Conservation (phyloP, 2,888 invertebrate species). For the Corythucha ciliata region DNA sequence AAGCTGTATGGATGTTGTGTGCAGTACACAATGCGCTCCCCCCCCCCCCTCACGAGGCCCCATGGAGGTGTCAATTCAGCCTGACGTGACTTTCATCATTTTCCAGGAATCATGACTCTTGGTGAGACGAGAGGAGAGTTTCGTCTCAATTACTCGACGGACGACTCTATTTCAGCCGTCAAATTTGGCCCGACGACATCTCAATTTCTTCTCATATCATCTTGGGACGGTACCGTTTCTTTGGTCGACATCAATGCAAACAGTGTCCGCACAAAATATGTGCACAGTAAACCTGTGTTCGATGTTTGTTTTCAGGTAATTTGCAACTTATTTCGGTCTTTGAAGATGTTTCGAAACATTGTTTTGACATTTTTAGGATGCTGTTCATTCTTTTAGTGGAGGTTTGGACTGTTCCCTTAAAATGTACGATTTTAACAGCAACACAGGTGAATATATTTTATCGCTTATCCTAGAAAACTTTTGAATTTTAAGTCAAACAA, state of each 20-base stretch:
- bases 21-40: too few species aligned
- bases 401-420: slow-evolving; percentile 86
- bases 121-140: slow-evolving; percentile 22
- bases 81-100: too few species aligned
- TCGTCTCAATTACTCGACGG: slow-evolving; percentile 18
- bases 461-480: too few species aligned
- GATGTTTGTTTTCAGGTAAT: slow-evolving; percentile 73
- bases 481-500: too few species aligned
- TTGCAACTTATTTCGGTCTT: background rate
- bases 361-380: slow-evolving; percentile 44
- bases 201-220: slow-evolving; percentile 86
- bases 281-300: slow-evolving; percentile 74
- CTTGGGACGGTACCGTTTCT: slow-evolving; percentile 92
- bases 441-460: too few species aligned
- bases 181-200: slow-evolving; percentile 92
- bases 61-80: too few species aligned
- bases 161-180: slow-evolving; percentile 86
- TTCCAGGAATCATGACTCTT: slow-evolving; percentile 20
- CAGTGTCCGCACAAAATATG: slow-evolving; percentile 77
- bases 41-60: too few species aligned
- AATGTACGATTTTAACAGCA: slow-evolving; percentile 57
- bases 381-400: slow-evolving; percentile 88
- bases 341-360: background rate
- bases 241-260: slow-evolving; percentile 89
- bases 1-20: too few species aligned